Percentiles rank a stretch among this genome's conserved stretches.
Evolutionary conservation across 2,797 vertebrate genomes (phyloP).

Genomic region (Cephalopachus bancanus): DNA sequence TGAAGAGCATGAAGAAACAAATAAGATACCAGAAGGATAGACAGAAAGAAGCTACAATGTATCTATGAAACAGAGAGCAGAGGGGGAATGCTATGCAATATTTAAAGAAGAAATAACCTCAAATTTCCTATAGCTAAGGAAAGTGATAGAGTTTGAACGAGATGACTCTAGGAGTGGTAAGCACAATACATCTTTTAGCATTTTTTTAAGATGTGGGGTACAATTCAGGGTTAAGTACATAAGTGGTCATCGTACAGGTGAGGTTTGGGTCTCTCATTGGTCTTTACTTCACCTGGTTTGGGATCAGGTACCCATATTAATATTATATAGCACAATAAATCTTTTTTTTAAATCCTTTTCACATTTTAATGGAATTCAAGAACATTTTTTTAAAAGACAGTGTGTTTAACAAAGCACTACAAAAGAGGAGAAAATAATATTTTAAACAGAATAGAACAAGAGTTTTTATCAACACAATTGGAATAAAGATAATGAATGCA

Average conservation of each 20-base stretch:
- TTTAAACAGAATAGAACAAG: neutral
- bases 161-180: neutral
- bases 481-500: neutral
- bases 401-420: neutral
- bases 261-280: too few species aligned
- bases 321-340: neutral
- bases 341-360: neutral
- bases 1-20: neutral
- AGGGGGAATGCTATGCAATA: neutral
- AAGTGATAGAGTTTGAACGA: neutral
- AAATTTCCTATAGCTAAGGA: neutral
- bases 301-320: too few species aligned
- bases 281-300: too few species aligned
- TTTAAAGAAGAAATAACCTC: neutral
- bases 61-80: neutral
- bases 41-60: neutral
- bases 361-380: neutral
- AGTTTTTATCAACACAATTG: neutral
- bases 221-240: too few species aligned
- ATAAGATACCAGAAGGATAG: neutral
- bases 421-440: neutral
- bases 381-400: neutral
- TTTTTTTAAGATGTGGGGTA: too few species aligned
- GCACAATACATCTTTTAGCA: neutral
- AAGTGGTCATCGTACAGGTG: too few species aligned